These are phyloP conservation scores for Chironomus tepperi DNA, from an alignment of 1,140 invertebrate species.

Conservation along the genomic window DNA sequence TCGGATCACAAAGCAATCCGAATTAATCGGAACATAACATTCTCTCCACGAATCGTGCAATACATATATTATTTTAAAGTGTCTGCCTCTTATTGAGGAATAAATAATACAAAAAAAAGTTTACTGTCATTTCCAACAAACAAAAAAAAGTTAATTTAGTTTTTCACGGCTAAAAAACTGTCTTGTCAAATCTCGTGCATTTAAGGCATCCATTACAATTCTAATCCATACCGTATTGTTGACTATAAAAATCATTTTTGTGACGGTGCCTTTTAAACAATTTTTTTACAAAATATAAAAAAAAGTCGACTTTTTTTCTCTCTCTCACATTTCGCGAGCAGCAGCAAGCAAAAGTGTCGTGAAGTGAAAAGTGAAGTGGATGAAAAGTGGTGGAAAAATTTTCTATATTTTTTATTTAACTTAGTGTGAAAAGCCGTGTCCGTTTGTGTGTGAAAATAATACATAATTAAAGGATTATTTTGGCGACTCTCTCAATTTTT, in stretches of 20 bases:
- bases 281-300: background rate
- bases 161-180: background rate
- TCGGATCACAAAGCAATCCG: background rate
- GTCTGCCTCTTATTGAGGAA: slow-evolving; percentile 5
- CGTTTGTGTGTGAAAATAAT: background rate
- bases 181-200: background rate
- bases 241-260: background rate
- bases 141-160: background rate
- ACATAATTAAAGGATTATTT: slow-evolving; percentile 4
- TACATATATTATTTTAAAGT: slow-evolving; percentile 13
- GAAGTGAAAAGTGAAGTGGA: slow-evolving; percentile 3
- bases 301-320: background rate
- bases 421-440: background rate
- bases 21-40: background rate
- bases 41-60: slow-evolving; percentile 10
- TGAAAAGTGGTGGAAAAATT: slow-evolving; percentile 10
- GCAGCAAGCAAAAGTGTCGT: background rate
- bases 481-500: background rate
- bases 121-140: too few species aligned
- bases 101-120: slow-evolving; percentile 3
- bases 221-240: background rate
- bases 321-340: too few species aligned
- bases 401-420: background rate
- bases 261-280: slow-evolving; percentile 5
- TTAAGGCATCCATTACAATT: slow-evolving; percentile 1